These are phyloP conservation scores for Oreonectes daqikongensis DNA, from an alignment of 2,797 vertebrate genomes.

Conservation along the genomic window DNA sequence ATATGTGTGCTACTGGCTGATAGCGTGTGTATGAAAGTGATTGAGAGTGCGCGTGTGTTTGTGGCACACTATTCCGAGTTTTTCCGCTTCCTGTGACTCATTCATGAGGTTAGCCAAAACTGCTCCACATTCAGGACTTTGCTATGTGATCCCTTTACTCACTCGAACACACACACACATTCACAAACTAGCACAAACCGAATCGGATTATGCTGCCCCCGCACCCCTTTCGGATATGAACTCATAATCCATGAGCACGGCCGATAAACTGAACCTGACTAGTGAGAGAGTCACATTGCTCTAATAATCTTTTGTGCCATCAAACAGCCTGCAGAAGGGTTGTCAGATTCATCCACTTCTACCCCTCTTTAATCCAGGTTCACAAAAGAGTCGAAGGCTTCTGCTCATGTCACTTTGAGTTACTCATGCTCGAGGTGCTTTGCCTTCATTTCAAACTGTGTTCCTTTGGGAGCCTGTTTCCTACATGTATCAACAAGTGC, in stretches of 20 bases:
- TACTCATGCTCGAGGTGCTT: conserved; percentile 71
- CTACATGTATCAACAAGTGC: conserved; percentile 63
- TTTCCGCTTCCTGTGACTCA: conserved; percentile 51
- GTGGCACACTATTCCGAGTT: conserved; percentile 32
- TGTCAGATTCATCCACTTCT: conserved; percentile 28
- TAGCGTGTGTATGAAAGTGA: conserved; percentile 18
- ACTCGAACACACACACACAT: conserved; percentile 5
- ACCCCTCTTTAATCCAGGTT: conserved; percentile 64
- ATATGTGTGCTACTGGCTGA: conserved; percentile 7
- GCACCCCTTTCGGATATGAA: conserved; percentile 21
- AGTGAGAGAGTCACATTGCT: conserved; percentile 17
- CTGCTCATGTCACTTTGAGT: conserved; percentile 75
- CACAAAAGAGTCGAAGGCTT: conserved; percentile 67
- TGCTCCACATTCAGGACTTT: conserved; percentile 41
- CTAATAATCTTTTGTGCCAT: conserved; percentile 24
- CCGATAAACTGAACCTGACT: conserved; percentile 8
- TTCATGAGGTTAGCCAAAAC: conserved; percentile 51
- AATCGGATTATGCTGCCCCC: conserved; percentile 7
- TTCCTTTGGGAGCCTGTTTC: conserved; percentile 41
- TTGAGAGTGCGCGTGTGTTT: conserved; percentile 28
- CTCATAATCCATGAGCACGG: conserved; percentile 17
- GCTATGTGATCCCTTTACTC: conserved; percentile 43
- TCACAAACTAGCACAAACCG: conserved; percentile 6
- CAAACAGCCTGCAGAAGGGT: conserved; percentile 29
- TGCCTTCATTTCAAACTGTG: conserved; percentile 44